Percentiles rank a stretch among this genome's conserved stretches.
Evolutionary conservation across 2,888 invertebrate genomes (phyloP).

Genomic region (Pristionchus maxplancki): DNA sequence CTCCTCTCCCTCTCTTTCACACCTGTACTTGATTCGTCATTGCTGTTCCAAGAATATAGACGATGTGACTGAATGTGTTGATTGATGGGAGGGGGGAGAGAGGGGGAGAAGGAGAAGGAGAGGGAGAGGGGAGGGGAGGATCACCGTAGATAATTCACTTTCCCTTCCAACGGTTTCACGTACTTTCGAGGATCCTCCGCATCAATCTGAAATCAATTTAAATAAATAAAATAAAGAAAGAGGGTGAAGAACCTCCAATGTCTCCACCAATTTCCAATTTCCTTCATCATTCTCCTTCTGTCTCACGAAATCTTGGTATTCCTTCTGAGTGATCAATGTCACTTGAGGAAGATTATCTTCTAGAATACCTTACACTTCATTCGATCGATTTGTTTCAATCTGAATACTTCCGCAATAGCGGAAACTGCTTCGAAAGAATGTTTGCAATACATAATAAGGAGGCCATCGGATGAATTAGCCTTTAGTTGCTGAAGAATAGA

Average conservation of each 20-base stretch:
- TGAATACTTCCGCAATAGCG: background rate
- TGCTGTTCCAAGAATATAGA: background rate
- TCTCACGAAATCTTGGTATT: background rate
- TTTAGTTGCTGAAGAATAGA: background rate
- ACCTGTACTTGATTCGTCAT: background rate
- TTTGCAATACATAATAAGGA: background rate
- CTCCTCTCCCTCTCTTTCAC: too few relatives aligned
- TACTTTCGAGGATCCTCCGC: background rate
- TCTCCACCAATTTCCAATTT: background rate
- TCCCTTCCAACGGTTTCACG: conserved; percentile 16
- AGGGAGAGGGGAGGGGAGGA: background rate
- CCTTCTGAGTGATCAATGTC: too few relatives aligned
- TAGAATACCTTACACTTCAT: conserved; percentile 6
- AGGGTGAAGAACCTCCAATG: background rate
- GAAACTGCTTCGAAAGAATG: background rate
- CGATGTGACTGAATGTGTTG: background rate
- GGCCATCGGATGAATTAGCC: background rate
- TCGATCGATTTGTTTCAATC: background rate
- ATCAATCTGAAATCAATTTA: background rate
- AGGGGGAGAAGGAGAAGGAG: background rate
- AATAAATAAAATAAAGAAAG: background rate
- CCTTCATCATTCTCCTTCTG: background rate
- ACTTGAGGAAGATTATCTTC: too few relatives aligned
- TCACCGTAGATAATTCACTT: background rate
- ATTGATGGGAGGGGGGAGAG: background rate